Evolutionary conservation across 2,113 vertebrate species (phyloP), one percentile per base, ranked within the genome.

Genomic region (Ariopsis seemanni): DNA sequence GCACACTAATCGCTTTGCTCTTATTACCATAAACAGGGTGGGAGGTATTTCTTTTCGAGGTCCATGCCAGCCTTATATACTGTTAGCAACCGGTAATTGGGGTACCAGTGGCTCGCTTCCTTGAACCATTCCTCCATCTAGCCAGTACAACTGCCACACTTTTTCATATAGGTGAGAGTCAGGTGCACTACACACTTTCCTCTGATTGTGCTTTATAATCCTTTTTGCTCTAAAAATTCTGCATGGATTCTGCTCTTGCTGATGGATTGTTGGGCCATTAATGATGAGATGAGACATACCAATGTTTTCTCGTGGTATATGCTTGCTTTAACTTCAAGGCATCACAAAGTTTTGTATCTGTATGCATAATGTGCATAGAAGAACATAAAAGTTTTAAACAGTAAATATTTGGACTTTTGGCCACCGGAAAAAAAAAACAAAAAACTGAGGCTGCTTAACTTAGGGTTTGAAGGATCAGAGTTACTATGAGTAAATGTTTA

Each of bases 11-110:
- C 53, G 50, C 67, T 83, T 85, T 89, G 85, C 82, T 86, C 4
- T 83, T 50, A 86, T 87, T 74, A 90, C 90, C 90, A 91, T 88
- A 91, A 91, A 87, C 67, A 91, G 90, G 50, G 87, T 75, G 84
- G 83, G 60, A 27, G 57, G 75, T 71, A 27, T 72, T 86, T 72
- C 22, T 8, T 88, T 67, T 78, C 83, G 48, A 52, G 88, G 74
- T 79, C 50, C 62, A 79, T 88, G 82, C 89, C 89, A 88, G 87
- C 69, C 87, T 79, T 91, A 91, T 88, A 91, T 87, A 88, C 63
- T 34, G 34, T 83, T 42, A 65, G 18, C 62, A 65, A 83, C 58
- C 20, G 17, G 74, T 58, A 75, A 62, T 48, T 88, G 12, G 9
- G 50, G 87, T 87, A 71, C 67, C 83, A 80, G 84, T 87, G 86